Conservation (phyloP, 2,888 invertebrate genomes). For the Coleophora deauratella region DNA sequence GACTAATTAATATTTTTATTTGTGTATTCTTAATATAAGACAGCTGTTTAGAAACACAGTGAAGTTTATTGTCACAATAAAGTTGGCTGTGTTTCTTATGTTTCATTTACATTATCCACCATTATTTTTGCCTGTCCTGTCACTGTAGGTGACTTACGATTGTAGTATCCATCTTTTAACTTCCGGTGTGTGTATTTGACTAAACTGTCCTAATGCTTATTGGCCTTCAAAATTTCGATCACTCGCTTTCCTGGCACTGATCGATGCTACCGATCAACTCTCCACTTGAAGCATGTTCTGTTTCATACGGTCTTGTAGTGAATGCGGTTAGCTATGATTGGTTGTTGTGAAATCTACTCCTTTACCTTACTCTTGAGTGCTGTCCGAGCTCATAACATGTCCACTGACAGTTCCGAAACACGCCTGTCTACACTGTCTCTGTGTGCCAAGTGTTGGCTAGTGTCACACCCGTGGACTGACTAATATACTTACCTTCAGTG, state of each 20-base stretch:
- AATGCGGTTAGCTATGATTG: conserved; percentile 42
- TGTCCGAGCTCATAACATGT: conserved; percentile 32
- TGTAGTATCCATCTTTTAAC: too few relatives aligned
- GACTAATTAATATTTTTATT: too few relatives aligned
- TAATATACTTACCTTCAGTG: conserved; percentile 33
- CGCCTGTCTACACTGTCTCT: conserved; percentile 38
- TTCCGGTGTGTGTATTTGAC: conserved; percentile 18
- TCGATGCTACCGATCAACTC: conserved; percentile 17
- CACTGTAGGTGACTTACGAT: conserved; percentile 25
- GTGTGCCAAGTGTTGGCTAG: conserved; percentile 35
- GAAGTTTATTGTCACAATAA: conserved; percentile 23
- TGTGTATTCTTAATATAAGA: too few relatives aligned
- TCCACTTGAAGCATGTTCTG: conserved; percentile 45
- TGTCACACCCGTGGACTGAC: conserved; percentile 37
- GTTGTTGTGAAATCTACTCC: conserved; percentile 42
- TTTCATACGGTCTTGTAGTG: conserved; percentile 34
- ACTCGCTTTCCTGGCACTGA: conserved; percentile 38
- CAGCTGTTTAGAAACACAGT: conserved; percentile 14
- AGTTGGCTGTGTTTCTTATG: conserved; percentile 26
- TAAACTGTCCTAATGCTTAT: conserved; percentile 38
- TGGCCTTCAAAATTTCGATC: conserved; percentile 38
- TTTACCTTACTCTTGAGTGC: conserved; percentile 20
- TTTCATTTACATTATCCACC: conserved; percentile 44
- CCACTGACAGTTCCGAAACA: conserved; percentile 33
- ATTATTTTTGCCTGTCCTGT: conserved; percentile 46